Percentiles rank a stretch among this genome's conserved stretches.
Evolutionary conservation across 2,113 vertebrate genomes (phyloP).

Genomic region (Scophthalmus maximus): DNA sequence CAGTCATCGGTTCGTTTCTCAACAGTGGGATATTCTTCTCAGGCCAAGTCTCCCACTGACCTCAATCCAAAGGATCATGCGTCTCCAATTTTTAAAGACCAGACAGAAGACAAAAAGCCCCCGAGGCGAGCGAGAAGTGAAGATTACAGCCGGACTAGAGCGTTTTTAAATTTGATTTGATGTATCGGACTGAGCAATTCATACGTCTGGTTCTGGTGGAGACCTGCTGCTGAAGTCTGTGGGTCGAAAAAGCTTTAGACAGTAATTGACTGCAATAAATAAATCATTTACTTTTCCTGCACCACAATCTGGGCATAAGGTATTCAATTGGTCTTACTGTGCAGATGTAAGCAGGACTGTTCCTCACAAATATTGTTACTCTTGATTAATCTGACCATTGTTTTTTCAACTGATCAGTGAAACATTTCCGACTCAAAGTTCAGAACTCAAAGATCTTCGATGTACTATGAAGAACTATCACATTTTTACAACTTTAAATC

Average conservation of each 20-base stretch:
- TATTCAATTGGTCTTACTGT: too few relatives aligned
- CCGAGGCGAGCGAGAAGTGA: not conserved
- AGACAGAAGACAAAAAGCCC: not conserved
- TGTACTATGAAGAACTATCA: not conserved
- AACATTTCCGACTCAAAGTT: not conserved
- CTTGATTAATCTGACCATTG: not conserved
- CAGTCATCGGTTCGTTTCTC: not conserved
- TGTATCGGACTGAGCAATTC: not conserved
- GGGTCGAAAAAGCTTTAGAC: not conserved
- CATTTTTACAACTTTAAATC: too few relatives aligned
- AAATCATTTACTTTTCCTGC: not conserved
- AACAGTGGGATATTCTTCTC: constrained; percentile 10
- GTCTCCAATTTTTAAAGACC: constrained; percentile 21
- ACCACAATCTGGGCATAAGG: not conserved
- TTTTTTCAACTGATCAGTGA: too few relatives aligned
- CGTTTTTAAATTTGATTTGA: constrained; percentile 1
- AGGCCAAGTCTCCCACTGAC: constrained; percentile 33
- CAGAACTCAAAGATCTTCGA: not conserved
- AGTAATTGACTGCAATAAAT: not conserved
- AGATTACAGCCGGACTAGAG: not conserved
- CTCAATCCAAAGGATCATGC: constrained; percentile 12
- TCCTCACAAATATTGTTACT: not conserved
- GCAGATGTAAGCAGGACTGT: not conserved
- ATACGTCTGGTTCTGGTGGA: not conserved
- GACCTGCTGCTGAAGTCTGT: not conserved